A percentile compares a stretch with the other conserved stretches of the same genome.
Conservation (phyloP, 2,113 vertebrate genomes). For the Rhombomys opimus region DNA sequence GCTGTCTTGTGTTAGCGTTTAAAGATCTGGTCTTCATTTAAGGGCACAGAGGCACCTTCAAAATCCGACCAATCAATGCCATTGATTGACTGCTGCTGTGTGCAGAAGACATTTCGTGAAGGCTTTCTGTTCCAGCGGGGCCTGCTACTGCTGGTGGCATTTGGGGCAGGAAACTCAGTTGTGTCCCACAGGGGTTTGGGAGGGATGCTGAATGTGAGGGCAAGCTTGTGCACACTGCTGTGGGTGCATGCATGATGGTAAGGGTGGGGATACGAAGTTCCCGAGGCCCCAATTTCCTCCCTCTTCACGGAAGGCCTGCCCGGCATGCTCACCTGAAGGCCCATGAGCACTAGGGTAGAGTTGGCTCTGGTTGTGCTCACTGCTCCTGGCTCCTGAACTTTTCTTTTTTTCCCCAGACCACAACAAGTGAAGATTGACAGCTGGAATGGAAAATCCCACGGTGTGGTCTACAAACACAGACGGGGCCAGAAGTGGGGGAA, state of each 20-base stretch:
- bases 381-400: not conserved
- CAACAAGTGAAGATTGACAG: slow-evolving; percentile 71
- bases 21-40: not conserved
- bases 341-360: not conserved
- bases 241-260: too few species aligned
- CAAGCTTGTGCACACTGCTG: rapidly evolving
- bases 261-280: not conserved
- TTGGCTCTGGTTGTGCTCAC: not conserved
- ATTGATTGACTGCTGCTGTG: not conserved
- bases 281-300: not conserved
- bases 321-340: not conserved
- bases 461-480: slow-evolving; percentile 31
- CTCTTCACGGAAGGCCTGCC: not conserved
- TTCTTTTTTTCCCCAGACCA: not conserved
- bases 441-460: slow-evolving; percentile 72
- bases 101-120: not conserved
- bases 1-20: not conserved
- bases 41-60: not conserved
- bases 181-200: not conserved
- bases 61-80: not conserved
- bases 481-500: not conserved
- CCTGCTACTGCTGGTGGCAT: not conserved
- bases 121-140: not conserved
- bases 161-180: not conserved
- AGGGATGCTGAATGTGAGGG: not conserved